Evolutionary conservation across 2,888 invertebrate species (phyloP), one percentile per base, ranked within the genome.

Genomic region (Drosophila pullipes): DNA sequence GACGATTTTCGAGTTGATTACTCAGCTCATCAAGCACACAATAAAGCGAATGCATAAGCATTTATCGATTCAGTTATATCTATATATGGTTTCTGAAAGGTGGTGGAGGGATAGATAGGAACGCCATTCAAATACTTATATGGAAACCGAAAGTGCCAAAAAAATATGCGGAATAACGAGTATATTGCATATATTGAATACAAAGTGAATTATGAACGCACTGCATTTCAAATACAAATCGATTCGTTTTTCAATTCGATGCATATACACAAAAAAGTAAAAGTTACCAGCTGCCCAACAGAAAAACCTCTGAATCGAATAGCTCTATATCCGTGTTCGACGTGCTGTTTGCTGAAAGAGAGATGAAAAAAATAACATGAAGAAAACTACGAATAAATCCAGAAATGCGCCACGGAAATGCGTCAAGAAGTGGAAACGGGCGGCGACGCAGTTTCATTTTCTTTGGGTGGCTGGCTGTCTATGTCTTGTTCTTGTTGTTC

Each of bases 121-220:
- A 25, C 47, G 16, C 25, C 4, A 30, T 37, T 37, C 13, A 57
- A 37, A 57, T 22, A 22, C 30, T 35, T 37, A 22, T 57, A 61
- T 62, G 55, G 69, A 86, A 90, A 90, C 69, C 31, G 91, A 87
- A 87, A 91, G 90, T 90, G 87, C 50, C 71, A 73, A 73, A 69
- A 69, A 58, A 60, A 89, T 73, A 82, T 85, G 79, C 89, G 83
- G 78, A 91, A 89, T 82, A 55, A 39, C 39, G 28, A 16, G 16
- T 25, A 16, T 16, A 47, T 54, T 64, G 65, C 62, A 61, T 33
- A 82, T 30, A 74, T 65, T 53, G 64, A 44, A 70, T 71, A 62
- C 72, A 61, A 71, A 66, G 71, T 55, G 80, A 89, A 78, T 85
- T 82, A 75, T 80, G 60, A 87, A 87, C 79, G 84, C 86, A 77